Base-by-base conservation (phyloP, 2,797 vertebrate species). In the Psittacula derbiana region DNA sequence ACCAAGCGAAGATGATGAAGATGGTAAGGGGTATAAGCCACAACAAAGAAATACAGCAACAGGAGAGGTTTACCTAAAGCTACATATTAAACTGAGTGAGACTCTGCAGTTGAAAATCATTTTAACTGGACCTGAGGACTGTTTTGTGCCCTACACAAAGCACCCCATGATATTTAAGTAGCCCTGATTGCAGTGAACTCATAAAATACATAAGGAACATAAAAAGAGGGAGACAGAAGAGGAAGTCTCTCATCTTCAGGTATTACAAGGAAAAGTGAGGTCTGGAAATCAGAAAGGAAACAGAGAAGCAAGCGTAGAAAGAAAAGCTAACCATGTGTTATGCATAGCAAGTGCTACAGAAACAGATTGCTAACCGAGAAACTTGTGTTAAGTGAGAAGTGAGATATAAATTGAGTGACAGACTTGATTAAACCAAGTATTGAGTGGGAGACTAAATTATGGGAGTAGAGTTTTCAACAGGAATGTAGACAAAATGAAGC, bases 371-470 rank as follows among this genome's bases (percentile, higher is more conserved):
- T 76, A 95, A 94, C 93, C 2, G 57, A 93, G 94, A 96, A 96
- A 94, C 90, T 92, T 85, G 91, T 61, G 87, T 85, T 90, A 94
- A 91, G 76, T 11, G 16, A 94, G 86, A 96, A 96, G 70, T 87
- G 78, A 88, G 87, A 90, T 95, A 96, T 65, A 92, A 95, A 95
- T 93, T 96, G 96, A 94, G 93, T 95, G 96, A 96, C 96, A 97
- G 96, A 96, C 95, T 97, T 96, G 95, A 96, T 96, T 96, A 93
- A 96, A 95, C 96, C 93, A 95, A 96, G 91, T 95, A 95, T 41
- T 88, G 93, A 97, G 96, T 96, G 95, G 95, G 95, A 96, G 96
- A 95, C 93, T 94, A 96, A 97, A 96, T 93, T 92, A 94, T 73
- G 53, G 75, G 90, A 86, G 84, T 90, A 72, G 76, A 86, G 74